phyloP scores from a whole-genome alignment of 1,140 invertebrate genomes.

The Anagrus nilaparvatae region DNA sequence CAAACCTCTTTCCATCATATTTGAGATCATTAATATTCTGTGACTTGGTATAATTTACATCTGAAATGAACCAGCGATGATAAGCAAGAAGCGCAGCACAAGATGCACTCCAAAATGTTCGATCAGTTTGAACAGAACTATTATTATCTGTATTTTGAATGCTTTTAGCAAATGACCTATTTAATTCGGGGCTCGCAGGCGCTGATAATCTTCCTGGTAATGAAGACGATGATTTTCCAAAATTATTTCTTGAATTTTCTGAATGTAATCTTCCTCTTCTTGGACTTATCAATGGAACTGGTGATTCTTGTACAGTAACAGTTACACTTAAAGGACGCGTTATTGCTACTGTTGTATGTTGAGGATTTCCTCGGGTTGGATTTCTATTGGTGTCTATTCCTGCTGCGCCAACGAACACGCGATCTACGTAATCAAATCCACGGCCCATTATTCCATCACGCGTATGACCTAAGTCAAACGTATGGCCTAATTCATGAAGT shows the following conservation, averaged over 20 bases:
- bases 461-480: constrained; percentile 88
- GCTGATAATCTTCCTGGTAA: constrained; percentile 31
- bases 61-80: constrained; percentile 39
- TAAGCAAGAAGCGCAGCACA: constrained; percentile 35
- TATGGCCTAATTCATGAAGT: constrained; percentile 89
- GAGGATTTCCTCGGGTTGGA: constrained; percentile 33
- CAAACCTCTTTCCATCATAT: constrained; percentile 36
- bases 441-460: constrained; percentile 86
- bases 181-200: constrained; percentile 37
- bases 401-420: constrained; percentile 51
- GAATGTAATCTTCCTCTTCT: constrained; percentile 32
- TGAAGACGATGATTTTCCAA: constrained; percentile 1
- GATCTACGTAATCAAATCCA: constrained; percentile 82
- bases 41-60: constrained; percentile 24
- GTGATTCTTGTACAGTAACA: constrained; percentile 32
- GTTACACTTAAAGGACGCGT: constrained; percentile 37
- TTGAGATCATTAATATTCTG: constrained; percentile 27
- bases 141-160: constrained; percentile 15
- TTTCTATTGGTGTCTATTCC: constrained; percentile 37
- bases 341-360: constrained; percentile 36
- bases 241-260: constrained; percentile 26
- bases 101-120: constrained; percentile 37
- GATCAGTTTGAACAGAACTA: constrained; percentile 24
- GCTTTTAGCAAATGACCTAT: constrained; percentile 33
- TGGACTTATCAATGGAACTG: constrained; percentile 17